Base-by-base conservation (phyloP, 2,113 vertebrate genomes). In the Callospermophilus lateralis region DNA sequence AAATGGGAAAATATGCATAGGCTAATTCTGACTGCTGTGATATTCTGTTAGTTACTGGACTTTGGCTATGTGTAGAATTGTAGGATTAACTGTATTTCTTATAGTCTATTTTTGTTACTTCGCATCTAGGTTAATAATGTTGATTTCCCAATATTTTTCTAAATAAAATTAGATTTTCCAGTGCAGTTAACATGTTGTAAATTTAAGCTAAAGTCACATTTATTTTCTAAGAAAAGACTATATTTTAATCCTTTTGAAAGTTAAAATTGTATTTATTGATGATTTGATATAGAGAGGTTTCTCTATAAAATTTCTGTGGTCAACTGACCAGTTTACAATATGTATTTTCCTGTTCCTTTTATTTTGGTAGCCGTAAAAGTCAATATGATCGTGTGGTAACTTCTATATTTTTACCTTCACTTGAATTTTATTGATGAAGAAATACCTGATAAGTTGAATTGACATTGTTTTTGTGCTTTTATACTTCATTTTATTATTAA, bases 351-450 rank as follows among this genome's bases (percentile, higher is more conserved):
- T 79, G 3, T 8, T 80, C 5, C 34, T 63, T 85, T 84, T 78
- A 65, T 93, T 84, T 94, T 87, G 95, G 42, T 73, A 83, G 39
- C 58, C 8, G 80, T 68, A 68, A 92, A 93, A 94, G 48, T 94
- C 65, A 78, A 7, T 58, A 37, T 68, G 5, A 63, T 79, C 6
- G 37, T 58, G n/a, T n/a, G 45, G 45, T 45, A 45, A 63, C 3
- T 6, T 89, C 30, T 89, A 15, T n/a, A 30, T 78, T 93, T 96
- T 86, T 78, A 92, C 4, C 13, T 65, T 96, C 68, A 70, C 32
- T 84, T 92, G 8, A 92, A 73, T 95, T 97, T 87, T 90, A 28
- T 73, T 80, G 85, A 72, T 77, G 80, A 94, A 92, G 6, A 51
- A 51, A 20, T 53, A n/a, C 34, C 42, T 89, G n/a, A 48, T 55